Conservation (phyloP, 2,888 invertebrate genomes). For the Orchestes rusci region DNA sequence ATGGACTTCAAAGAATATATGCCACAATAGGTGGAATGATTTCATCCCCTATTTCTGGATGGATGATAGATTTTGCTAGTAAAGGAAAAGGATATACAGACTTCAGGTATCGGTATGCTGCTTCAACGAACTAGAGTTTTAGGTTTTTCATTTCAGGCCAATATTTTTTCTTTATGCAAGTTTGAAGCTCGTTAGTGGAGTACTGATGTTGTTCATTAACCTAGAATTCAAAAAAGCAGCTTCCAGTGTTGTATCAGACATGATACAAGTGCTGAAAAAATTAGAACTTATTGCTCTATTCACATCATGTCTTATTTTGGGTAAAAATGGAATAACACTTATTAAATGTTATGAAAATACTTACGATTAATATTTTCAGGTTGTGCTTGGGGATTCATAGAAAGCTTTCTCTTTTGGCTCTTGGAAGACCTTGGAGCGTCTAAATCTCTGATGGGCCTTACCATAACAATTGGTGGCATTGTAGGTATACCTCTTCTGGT, state of each 20-base stretch:
- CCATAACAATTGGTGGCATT: constrained; percentile 69
- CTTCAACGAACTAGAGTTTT: too few species aligned
- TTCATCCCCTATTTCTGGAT: constrained; percentile 68
- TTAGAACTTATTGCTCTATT: constrained; percentile 66
- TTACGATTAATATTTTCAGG: constrained; percentile 46
- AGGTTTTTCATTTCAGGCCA: constrained; percentile 52
- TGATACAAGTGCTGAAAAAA: constrained; percentile 59
- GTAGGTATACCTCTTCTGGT: constrained; percentile 69
- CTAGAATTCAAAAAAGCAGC: constrained; percentile 71
- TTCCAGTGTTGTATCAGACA: constrained; percentile 61
- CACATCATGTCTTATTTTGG: constrained; percentile 63
- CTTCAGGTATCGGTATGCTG: too few species aligned
- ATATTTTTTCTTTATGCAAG: constrained; percentile 70
- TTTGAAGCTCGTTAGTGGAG: constrained; percentile 59
- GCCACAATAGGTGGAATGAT: constrained; percentile 73
- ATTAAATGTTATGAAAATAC: not conserved
- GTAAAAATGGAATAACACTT: too few species aligned
- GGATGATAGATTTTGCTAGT: constrained; percentile 69
- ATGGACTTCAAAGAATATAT: constrained; percentile 68
- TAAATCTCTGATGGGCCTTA: constrained; percentile 70
- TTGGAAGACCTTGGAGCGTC: constrained; percentile 71
- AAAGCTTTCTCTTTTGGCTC: constrained; percentile 75
- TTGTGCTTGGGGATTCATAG: constrained; percentile 76
- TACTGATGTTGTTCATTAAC: constrained; percentile 63
- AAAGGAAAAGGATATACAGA: constrained; percentile 62